Base-by-base conservation (phyloP, 2,797 vertebrate genomes). In the Premnoplex brunnescens region DNA sequence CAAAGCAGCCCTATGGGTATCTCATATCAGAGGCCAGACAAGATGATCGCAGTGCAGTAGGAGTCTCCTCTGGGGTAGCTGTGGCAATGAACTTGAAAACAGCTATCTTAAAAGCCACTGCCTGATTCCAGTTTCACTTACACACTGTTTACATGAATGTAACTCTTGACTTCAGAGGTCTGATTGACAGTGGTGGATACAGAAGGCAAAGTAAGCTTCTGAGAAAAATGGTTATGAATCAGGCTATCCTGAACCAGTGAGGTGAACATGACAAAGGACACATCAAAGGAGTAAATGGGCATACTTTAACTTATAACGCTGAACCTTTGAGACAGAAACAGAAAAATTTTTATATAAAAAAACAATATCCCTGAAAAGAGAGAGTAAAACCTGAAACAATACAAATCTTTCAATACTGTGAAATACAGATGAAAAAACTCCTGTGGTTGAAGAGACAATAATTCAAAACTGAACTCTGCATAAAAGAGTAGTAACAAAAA, bases 71-170 rank as follows among this genome's bases (percentile, higher is more conserved):
- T 67, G 59, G 85, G 89, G 92, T 52, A 88, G 49, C 79, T 76
- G 83, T 88, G 77, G 85, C 95, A 96, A 91, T 91, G 96, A 96
- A 91, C 89, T 95, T 94, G 95, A 96, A 95, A 97, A 96, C 84
- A 82, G 63, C 93, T 89, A 76, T 89, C 90, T 78, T 76, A 60
- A 68, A 93, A 96, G 88, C 79, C 94, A 79, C 0, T 69, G 80
- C 67, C 41, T 27, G 59, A 67, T 71, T 90, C 85, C 48, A 49
- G 73, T 94, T 94, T 86, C 56, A 51, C 71, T 93, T 87, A 76
- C 32, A 23, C 48, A 16, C 66, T 89, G 82, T 95, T 95, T 90
- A 92, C 69, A 32, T 28, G 55, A 88, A 52, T 86, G 89, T 79
- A 91, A 86, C 71, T 88, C 87, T 64, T 63, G 78, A 75, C 69